Evolutionary conservation across 1,140 invertebrate species (phyloP).

Genomic region (Bombus pascuorum): DNA sequence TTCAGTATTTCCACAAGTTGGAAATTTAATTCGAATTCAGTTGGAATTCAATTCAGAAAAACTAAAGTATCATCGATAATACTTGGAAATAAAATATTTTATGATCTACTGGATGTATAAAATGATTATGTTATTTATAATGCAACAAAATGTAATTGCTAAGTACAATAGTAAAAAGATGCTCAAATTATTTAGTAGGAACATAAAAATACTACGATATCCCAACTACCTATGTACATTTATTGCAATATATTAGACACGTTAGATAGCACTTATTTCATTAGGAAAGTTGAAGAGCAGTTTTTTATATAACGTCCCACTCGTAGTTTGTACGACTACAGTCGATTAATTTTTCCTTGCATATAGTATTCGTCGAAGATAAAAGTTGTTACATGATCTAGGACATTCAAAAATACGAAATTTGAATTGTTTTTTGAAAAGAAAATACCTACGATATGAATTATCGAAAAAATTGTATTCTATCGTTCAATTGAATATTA

Average conservation of each 20-base stretch:
- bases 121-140: background rate
- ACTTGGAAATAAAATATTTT: too few species aligned
- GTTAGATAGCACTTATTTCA: constrained; percentile 44
- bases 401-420: background rate
- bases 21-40: too few species aligned
- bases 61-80: too few species aligned
- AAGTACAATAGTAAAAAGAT: background rate
- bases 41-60: too few species aligned
- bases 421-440: background rate
- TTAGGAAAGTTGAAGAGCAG: constrained; percentile 32
- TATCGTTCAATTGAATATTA: too few species aligned
- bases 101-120: background rate
- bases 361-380: background rate
- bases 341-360: background rate
- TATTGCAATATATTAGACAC: constrained; percentile 10
- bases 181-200: background rate
- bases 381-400: background rate
- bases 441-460: background rate
- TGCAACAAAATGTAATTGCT: background rate
- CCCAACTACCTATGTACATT: background rate
- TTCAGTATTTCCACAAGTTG: too few species aligned
- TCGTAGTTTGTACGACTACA: constrained; percentile 7
- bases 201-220: background rate
- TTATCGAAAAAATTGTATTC: too few species aligned
- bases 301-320: constrained; percentile 45